Base-by-base conservation (phyloP, 2,888 invertebrate genomes). In the Colostygia pectinataria region DNA sequence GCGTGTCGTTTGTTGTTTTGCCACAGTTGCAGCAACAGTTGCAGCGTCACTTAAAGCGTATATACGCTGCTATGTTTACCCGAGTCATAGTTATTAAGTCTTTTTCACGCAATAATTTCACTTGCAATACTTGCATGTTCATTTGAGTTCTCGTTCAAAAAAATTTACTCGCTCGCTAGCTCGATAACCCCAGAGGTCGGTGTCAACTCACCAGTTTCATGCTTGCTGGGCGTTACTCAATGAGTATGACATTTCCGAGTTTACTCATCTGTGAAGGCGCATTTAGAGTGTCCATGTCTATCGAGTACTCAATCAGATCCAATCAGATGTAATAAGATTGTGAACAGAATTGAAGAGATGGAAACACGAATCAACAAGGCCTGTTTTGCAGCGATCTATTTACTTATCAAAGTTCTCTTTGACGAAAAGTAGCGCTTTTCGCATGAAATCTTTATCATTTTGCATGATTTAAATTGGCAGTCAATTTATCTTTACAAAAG, bases 171-270 rank as follows among this genome's bases (percentile, higher is more conserved):
- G 4, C 2, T n/a, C n/a, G 8, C n/a, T n/a, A 25, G 8, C n/a
- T n/a, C 9, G 18, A 18, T 2, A 10, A 1, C 8, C 18, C 10
- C 8, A 33, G 20, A 33, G 10, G 9, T 15, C 7, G 4, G 33
- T 33, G 33, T 20, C 20, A 18, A 20, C 33, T 20, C 9, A 12
- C 12, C 75, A 80, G 80, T 81, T 82, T 81, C 82, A 78, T 74
- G 83, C 77, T 78, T 70, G 72, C 76, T 69, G 73, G n/a, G 61
- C 74, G 65, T 79, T 5, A 15, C 10, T 78, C 77, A 20, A 20
- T 20, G 20, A 20, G 83, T 83, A 84, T 83, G 83, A 77, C 62
- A 72, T 73, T 71, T 72, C 71, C 61, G 63, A 62, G 63, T 63
- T 70, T 71, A 54, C 53, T 67, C 66, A 63, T 64, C 65, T 62